Evolutionary conservation across 1,140 invertebrate genomes (phyloP).

Genomic region (Meloidogyne exigua): DNA sequence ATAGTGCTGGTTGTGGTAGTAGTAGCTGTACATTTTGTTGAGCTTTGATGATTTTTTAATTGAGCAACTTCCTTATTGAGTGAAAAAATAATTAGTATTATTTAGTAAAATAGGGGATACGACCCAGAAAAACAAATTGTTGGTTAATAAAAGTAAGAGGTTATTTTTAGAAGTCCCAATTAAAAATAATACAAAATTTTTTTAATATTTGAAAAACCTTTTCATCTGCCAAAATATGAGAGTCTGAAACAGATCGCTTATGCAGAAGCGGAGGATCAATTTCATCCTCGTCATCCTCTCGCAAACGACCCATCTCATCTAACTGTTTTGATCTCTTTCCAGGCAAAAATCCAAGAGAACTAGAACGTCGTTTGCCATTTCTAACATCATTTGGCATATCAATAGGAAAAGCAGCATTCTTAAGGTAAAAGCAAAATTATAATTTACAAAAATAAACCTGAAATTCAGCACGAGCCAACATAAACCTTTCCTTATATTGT

Average conservation of each 20-base stretch:
- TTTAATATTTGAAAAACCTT: neutral
- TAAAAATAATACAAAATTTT: too few species aligned
- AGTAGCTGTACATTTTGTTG: neutral
- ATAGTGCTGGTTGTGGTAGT: slow-evolving; percentile 19
- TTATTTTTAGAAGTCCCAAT: too few species aligned
- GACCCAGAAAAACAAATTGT: too few species aligned
- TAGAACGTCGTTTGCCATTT: neutral
- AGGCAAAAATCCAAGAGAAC: neutral
- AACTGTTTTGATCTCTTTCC: neutral
- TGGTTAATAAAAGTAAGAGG: too few species aligned
- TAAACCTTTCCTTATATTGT: slow-evolving; percentile 12
- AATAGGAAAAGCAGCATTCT: neutral
- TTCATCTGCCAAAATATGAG: neutral
- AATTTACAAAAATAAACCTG: slow-evolving; percentile 19
- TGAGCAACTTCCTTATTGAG: neutral
- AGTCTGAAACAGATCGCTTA: neutral
- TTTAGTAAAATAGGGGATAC: too few species aligned
- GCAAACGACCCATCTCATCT: neutral
- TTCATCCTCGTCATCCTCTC: neutral
- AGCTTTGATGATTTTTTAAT: slow-evolving; percentile 3
- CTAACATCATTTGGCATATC: neutral
- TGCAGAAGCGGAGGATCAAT: neutral
- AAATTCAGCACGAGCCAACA: slow-evolving; percentile 5
- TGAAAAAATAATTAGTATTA: neutral
- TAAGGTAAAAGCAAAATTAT: neutral